A percentile compares a stretch with the other conserved stretches of the same genome.
Evolutionary conservation across 1,140 invertebrate genomes (phyloP).

Genomic region (Philaenus spumarius): DNA sequence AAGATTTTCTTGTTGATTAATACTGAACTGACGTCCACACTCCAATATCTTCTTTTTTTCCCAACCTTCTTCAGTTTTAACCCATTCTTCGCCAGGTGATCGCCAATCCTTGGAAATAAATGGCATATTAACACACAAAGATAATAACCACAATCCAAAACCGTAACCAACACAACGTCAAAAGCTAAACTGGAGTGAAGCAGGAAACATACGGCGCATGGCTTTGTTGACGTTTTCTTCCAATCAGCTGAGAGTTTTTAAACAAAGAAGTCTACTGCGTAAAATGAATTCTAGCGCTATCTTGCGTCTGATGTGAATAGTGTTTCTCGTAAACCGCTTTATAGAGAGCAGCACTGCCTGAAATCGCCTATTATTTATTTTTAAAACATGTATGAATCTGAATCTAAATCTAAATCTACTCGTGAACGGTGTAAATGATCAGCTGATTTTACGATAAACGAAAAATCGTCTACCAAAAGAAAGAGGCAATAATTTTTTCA

Average conservation of each 20-base stretch:
- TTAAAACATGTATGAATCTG: no score
- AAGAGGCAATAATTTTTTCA: no score
- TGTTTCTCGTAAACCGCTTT: no score
- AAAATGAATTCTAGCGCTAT: not conserved
- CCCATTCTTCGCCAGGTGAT: conserved; percentile 96
- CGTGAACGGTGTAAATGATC: no score
- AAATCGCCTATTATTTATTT: no score
- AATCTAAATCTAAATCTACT: no score
- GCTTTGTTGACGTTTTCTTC: conserved; percentile 36
- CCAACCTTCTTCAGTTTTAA: conserved; percentile 95
- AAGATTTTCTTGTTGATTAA: conserved; percentile 18
- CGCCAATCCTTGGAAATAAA: conserved; percentile 92
- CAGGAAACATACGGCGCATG: conserved; percentile 39
- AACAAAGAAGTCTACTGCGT: conserved; percentile 13
- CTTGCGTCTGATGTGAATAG: no score
- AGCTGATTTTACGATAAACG: no score
- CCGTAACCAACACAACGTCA: no score
- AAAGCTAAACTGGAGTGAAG: conserved; percentile 26
- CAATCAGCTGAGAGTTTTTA: conserved; percentile 40
- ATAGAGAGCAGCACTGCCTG: no score
- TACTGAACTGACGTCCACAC: conserved; percentile 44
- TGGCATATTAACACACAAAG: conserved; percentile 86
- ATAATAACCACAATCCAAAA: no score
- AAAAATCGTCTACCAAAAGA: no score
- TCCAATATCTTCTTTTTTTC: conserved; percentile 90